A percentile compares a stretch with the other conserved stretches of the same genome.
These are phyloP conservation scores for Melanostigma gelatinosum DNA, from an alignment of 2,113 vertebrate genomes.

Conservation along the genomic window DNA sequence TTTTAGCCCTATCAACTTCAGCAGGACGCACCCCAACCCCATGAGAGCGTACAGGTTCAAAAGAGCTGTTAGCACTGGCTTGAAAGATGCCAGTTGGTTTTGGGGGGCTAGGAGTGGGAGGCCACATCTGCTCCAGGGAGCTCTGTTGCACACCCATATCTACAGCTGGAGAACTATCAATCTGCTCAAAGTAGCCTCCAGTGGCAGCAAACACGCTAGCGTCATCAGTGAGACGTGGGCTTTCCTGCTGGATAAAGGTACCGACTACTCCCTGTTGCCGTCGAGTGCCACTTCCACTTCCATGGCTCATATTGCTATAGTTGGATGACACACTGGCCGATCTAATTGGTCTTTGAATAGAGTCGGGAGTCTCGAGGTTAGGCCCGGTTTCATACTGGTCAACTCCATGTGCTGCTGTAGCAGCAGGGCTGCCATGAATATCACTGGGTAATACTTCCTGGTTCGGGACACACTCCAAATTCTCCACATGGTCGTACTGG, in stretches of 20 bases:
- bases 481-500: constrained; percentile 89
- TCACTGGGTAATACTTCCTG: constrained; percentile 92
- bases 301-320: constrained; percentile 89
- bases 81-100: constrained; percentile 95
- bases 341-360: constrained; percentile 76
- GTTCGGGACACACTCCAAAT: constrained; percentile 93
- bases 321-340: constrained; percentile 90
- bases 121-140: constrained; percentile 75
- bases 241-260: constrained; percentile 97
- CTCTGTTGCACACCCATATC: constrained; percentile 67
- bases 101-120: constrained; percentile 92
- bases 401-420: constrained; percentile 55
- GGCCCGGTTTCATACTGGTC: constrained; percentile 83
- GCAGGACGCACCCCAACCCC: constrained; percentile 86
- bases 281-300: constrained; percentile 78
- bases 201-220: constrained; percentile 61
- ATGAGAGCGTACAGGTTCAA: constrained; percentile 94
- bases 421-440: constrained; percentile 58
- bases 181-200: constrained; percentile 93
- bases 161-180: constrained; percentile 89
- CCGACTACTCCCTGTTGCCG: constrained; percentile 86
- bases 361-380: constrained; percentile 90
- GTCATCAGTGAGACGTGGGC: constrained; percentile 88
- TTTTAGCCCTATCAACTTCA: constrained; percentile 90
- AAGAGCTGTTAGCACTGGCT: constrained; percentile 96